Evolutionary conservation across 2,888 invertebrate species (phyloP).

Genomic region (Apotomis capreana): DNA sequence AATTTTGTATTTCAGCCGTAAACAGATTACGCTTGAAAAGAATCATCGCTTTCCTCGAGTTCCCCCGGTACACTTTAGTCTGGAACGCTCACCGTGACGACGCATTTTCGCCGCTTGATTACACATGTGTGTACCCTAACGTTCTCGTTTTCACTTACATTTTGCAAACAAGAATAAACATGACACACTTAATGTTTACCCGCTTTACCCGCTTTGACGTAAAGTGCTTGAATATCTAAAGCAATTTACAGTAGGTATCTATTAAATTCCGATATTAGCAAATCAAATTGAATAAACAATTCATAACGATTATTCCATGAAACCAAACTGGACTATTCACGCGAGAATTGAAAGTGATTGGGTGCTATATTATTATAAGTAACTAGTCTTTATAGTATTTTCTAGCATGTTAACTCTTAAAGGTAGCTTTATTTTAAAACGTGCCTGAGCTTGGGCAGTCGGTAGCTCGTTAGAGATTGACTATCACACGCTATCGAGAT

Average conservation of each 20-base stretch:
- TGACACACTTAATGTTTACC: constrained; percentile 14
- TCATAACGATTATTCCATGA: constrained; percentile 59
- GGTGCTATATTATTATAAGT: constrained; percentile 44
- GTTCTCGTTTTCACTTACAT: constrained; percentile 35
- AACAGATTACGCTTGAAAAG: constrained; percentile 81
- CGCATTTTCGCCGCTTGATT: constrained; percentile 64
- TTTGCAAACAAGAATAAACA: constrained; percentile 35
- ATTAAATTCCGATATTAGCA: constrained; percentile 26
- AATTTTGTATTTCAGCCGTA: constrained; percentile 82
- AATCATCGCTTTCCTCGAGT: constrained; percentile 68
- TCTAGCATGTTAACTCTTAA: constrained; percentile 27
- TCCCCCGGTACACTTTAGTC: constrained; percentile 58
- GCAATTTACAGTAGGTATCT: constrained; percentile 6
- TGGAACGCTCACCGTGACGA: constrained; percentile 64
- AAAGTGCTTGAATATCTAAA: background rate
- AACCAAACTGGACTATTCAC: constrained; percentile 69
- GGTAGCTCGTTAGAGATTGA: constrained; percentile 45
- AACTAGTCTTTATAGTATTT: constrained; percentile 8
- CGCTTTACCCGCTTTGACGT: constrained; percentile 23
- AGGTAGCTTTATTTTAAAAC: constrained; percentile 24
- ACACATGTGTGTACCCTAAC: constrained; percentile 48
- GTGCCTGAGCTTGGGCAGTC: constrained; percentile 30
- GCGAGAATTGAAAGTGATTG: constrained; percentile 79
- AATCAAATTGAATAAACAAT: constrained; percentile 48
- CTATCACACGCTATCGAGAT: constrained; percentile 45